Base-by-base conservation (phyloP, 2,113 vertebrate genomes). In the Galeopterus variegatus region DNA sequence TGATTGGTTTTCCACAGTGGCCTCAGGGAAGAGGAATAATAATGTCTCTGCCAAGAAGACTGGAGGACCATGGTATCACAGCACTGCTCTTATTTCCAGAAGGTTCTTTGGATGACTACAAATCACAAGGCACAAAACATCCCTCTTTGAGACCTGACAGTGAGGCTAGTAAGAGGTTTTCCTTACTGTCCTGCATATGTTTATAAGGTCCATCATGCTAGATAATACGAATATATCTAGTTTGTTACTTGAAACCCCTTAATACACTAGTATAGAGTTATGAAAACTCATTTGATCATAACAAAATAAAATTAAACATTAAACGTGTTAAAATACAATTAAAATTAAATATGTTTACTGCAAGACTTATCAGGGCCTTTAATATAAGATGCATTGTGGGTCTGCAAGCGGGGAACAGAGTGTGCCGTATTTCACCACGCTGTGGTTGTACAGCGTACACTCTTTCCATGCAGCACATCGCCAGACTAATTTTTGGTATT, bases 251-350 rank as follows among this genome's bases (percentile, higher is more conserved):
- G 24, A 90, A 92, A 41, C 28, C 6, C n/a, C 18, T 56, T 50
- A 69, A 67, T 72, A 28, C 24, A 62, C 83, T 92, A 69, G 3
- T 33, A 0, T 41, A 94, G 12, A 87, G 23, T 87, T 82, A 18
- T 9, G 13, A 31, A 95, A 89, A 77, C 15, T 26, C 1, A 11
- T 70, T 54, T n/a, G 56, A 10, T 64, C 12, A 19, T 23, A 41
- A 84, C 88, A 45, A 90, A 89, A 72, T 84, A 80, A 52, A 60
- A 60, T 88, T 58, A 90, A 82, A 45, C 11, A 33, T 26, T 23
- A 77, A 70, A n/a, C 12, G 60, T 6, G 36, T 82, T 60, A 65
- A 88, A 88, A 64, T 88, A 75, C 52, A 64, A 62, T 83, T 88
- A 80, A 58, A 64, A 62, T 83, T 48, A 92, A 85, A 80, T 12